Evolutionary conservation across 1,140 invertebrate species (phyloP), one percentile per base, ranked within the genome.

Genomic region (Holcopasites calliopsidis): DNA sequence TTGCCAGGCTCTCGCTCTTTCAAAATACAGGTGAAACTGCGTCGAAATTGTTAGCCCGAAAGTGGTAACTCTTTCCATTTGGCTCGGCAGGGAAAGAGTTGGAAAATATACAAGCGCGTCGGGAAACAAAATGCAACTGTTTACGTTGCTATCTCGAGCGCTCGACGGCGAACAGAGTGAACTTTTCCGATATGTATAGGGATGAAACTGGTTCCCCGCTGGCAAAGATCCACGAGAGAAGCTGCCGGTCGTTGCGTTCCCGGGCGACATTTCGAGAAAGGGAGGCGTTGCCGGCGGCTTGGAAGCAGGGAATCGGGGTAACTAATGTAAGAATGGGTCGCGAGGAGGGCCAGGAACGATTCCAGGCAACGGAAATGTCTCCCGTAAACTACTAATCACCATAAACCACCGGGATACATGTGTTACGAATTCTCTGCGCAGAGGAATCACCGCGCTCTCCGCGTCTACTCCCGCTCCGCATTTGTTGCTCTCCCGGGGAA

Each of bases 321-420:
- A 87, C 85, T 84, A 82, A 89, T 77, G 81, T 83, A 84, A 85
- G 83, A 78, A 66, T 74, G 77, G 70, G 71, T 76, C 47, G 76
- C 75, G 23, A 82, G 80, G 83, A 83, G 88, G 79, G 71, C 66
- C 73, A 55, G 77, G 81, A 83, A 85, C 85, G 87, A 81, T 84
- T 82, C 76, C 73, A 78, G 80, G 76, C 75, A 87, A 84, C 86
- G 88, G 89, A 89, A 90, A 90, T 87, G 86, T 90, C 79, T 85
- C 84, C 88, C 84, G 85, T 89, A 89, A 88, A 88, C 87, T 88
- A 89, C 89, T 90, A 90, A 90, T 90, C 88, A 90, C 88, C 88
- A 89, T 90, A 90, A 90, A 89, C 88, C 88, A 88, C 88, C 83
- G 80, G 82, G 83, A 82, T 90, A 90, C 89, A 90, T 88, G 88